Conservation (phyloP, 2,113 vertebrate genomes). For the Anarrhichthys ocellatus region DNA sequence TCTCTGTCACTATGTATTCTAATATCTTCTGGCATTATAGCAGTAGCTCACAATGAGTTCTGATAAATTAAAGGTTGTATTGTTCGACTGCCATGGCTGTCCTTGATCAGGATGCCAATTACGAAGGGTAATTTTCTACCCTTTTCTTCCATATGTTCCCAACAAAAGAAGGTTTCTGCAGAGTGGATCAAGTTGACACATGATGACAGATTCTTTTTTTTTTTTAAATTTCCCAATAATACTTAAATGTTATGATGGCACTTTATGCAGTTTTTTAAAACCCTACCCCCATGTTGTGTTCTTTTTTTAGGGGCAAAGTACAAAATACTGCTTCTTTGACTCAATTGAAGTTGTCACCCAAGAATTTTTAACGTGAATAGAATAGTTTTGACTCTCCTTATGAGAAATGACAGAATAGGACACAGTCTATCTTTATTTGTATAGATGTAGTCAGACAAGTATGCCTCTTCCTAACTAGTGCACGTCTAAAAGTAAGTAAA, state of each 20-base stretch:
- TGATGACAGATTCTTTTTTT: constrained; percentile 92
- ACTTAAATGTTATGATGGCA: constrained; percentile 87
- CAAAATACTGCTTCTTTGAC: constrained; percentile 93
- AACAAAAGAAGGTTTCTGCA: constrained; percentile 79
- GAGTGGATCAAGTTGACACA: constrained; percentile 92
- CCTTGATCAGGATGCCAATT: constrained; percentile 96
- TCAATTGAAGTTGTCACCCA: constrained; percentile 97
- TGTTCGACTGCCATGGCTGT: constrained; percentile 89
- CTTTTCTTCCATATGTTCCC: constrained; percentile 66
- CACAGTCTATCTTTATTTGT: constrained; percentile 94
- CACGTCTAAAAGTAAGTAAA: constrained; percentile 89
- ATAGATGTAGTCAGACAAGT: constrained; percentile 94
- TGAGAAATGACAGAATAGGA: constrained; percentile 97
- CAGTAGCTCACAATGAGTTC: constrained; percentile 95
- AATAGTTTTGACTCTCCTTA: constrained; percentile 96
- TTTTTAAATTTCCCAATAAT: constrained; percentile 81
- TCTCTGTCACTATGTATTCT: constrained; percentile 88
- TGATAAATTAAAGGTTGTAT: constrained; percentile 99
- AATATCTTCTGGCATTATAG: constrained; percentile 87
- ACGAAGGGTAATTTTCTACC: constrained; percentile 90
- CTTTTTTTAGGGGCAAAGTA: constrained; percentile 85
- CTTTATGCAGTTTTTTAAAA: constrained; percentile 89
- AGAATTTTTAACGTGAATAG: constrained; percentile 98
- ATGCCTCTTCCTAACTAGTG: constrained; percentile 91
- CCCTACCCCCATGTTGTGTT: constrained; percentile 73